Evolutionary conservation across 2,888 invertebrate genomes (phyloP), one percentile per base, ranked within the genome.

Genomic region (Phyllotreta cruciferae): DNA sequence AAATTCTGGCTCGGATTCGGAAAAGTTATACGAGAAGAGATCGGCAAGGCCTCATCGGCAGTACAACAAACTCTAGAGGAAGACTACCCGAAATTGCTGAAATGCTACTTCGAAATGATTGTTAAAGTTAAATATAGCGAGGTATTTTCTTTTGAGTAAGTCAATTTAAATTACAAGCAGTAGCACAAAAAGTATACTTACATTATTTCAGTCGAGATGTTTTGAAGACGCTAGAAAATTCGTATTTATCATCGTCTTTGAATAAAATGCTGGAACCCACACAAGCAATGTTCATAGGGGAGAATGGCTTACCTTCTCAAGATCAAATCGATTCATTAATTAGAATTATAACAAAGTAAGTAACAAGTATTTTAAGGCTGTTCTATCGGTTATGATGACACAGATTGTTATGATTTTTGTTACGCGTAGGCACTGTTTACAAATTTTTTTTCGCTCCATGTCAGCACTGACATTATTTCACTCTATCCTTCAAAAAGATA

Each of bases 51-150:
- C 56, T 82, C 85, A 0, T 70, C 81, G 1, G 82, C 84, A 62
- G 86, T 94, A 45, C 91, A 90, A 74, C 93, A 94, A 80, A 90
- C 92, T 60, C 84, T 95, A 61, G 94, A 95, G 81, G 91, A 91
- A 60, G 94, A 95, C 78, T 95, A 90, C 79, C 94, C 94, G 4
- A 93, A 90, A 79, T 83, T 95, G 41, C 82, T 95, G n/a, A 88
- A 92, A 74, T 86, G 90, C 70, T 93, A 90, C 79, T 87, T 89
- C 77, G 93, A 93, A 75, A 83, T 93, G 72, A 87, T 89, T 68
- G 87, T 88, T 63, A 86, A 88, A 71, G 81, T 93, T 1, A 89
- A 89, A 77, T 85, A 82, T 69, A 24, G 4, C 24, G 84, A 85
- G 68, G 81, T 84, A 70, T 85, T 88, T 65, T 82, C 82, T 63